Conservation (phyloP, 1,140 invertebrate species). For the Trichoplusia ni region DNA sequence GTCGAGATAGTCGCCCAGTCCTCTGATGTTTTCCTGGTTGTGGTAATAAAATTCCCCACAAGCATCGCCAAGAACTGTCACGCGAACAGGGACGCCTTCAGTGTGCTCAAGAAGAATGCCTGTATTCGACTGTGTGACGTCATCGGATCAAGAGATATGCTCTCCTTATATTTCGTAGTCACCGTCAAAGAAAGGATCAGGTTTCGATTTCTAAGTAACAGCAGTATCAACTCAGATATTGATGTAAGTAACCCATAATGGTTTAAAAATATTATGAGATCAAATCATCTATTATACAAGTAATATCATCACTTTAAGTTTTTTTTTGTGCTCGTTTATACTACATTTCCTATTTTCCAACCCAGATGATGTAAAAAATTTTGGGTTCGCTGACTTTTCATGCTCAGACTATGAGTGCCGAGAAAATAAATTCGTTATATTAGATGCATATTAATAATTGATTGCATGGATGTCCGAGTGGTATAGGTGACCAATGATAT, state of each 20-base stretch:
- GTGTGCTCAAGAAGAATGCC: conserved; percentile 49
- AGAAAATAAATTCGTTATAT: too few relatives aligned
- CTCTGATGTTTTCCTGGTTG: conserved; percentile 35
- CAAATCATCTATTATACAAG: too few relatives aligned
- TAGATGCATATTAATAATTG: too few relatives aligned
- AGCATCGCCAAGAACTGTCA: conserved; percentile 48
- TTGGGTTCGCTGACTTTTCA: too few relatives aligned
- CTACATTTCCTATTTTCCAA: too few relatives aligned
- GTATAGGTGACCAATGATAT: too few relatives aligned
- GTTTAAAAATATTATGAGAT: background rate
- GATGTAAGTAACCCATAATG: conserved; percentile 45
- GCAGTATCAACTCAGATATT: conserved; percentile 67
- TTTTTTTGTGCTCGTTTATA: too few relatives aligned
- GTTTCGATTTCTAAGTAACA: conserved; percentile 66
- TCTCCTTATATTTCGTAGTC: conserved; percentile 52
- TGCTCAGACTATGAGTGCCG: too few relatives aligned
- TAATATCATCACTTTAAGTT: too few relatives aligned
- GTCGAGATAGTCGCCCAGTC: conserved; percentile 54
- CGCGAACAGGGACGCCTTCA: conserved; percentile 53
- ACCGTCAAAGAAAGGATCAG: conserved; percentile 48
- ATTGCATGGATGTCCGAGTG: too few relatives aligned
- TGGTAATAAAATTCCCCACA: conserved; percentile 59
- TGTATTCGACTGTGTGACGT: conserved; percentile 61
- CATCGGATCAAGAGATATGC: conserved; percentile 25
- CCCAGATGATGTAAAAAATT: too few relatives aligned